Conservation (phyloP, 2,797 vertebrate species). For the Takifugu ocellatus region DNA sequence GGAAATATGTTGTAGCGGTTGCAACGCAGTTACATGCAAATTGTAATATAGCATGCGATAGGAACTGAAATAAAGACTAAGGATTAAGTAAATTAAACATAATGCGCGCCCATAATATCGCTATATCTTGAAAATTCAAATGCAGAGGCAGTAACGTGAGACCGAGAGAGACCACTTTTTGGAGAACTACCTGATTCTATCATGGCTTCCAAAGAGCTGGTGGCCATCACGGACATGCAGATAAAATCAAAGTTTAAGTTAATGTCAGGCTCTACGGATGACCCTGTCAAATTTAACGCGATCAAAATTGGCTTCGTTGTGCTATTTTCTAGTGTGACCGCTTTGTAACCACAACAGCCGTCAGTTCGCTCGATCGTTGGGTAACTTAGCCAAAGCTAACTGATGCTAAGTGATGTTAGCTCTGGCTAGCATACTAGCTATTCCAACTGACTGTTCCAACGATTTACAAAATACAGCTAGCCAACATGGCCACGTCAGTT, state of each 20-base stretch:
- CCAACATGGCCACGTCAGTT: no score
- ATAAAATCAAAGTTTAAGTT: constrained; percentile 37
- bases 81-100: no score
- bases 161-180: not conserved
- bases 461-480: constrained; percentile 1
- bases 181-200: constrained; percentile 59
- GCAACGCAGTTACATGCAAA: no score
- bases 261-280: constrained; percentile 25
- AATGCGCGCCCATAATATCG: accelerated
- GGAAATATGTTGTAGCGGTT: no score
- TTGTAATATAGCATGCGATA: no score
- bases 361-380: constrained; percentile 14
- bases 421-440: constrained; percentile 36
- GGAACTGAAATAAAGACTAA: no score
- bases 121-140: not conserved
- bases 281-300: accelerated
- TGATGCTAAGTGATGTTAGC: constrained; percentile 31
- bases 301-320: not conserved
- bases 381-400: constrained; percentile 44
- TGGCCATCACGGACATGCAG: constrained; percentile 50
- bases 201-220: constrained; percentile 65
- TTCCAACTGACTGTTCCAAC: constrained; percentile 11
- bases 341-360: no score
- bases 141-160: not conserved
- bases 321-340: accelerated